These are phyloP conservation scores for Plusia festucae DNA, from an alignment of 2,888 invertebrate genomes.

Conservation along the genomic window DNA sequence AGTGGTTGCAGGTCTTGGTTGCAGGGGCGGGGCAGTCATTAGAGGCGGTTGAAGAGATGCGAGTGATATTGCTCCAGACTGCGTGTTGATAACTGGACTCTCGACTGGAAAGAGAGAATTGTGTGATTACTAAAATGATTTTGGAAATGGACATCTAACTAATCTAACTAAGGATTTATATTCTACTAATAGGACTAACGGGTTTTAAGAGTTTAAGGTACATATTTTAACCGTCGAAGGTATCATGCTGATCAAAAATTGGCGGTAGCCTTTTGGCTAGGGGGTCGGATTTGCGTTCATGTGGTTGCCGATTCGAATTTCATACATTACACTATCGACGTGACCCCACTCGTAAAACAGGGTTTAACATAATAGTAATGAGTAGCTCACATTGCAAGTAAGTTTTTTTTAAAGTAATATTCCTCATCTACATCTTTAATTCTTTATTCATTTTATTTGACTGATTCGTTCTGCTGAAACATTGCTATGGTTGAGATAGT, in stretches of 20 bases:
- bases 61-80: constrained; percentile 84
- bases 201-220: no score
- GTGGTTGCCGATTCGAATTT: no score
- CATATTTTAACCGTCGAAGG: neutral
- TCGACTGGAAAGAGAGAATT: constrained; percentile 87
- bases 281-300: no score
- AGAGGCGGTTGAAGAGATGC: constrained; percentile 88
- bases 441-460: neutral
- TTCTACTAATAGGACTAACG: neutral
- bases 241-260: neutral
- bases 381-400: no score
- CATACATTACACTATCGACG: no score
- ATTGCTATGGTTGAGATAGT: constrained; percentile 55
- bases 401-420: no score
- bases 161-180: constrained; percentile 3
- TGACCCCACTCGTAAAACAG: no score
- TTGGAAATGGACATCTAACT: constrained; percentile 19
- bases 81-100: constrained; percentile 86
- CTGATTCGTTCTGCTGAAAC: neutral
- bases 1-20: constrained; percentile 92
- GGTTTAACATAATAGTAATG: no score
- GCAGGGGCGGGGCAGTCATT: constrained; percentile 90
- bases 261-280: no score
- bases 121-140: constrained; percentile 47
- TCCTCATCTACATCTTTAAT: neutral